Base-by-base conservation (phyloP, 2,113 vertebrate genomes). In the Phrynosoma platyrhinos region DNA sequence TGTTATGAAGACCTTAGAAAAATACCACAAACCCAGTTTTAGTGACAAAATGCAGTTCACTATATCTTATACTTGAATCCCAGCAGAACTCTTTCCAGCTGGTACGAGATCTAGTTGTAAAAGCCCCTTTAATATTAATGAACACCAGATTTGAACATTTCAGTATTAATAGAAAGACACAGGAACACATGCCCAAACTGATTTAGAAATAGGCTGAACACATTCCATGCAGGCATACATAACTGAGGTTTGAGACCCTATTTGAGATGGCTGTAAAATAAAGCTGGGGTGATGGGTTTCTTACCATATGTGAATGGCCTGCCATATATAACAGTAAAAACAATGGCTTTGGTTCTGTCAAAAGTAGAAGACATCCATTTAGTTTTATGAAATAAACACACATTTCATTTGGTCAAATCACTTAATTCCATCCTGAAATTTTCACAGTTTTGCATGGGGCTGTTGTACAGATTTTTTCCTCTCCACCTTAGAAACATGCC, bases 361-460 rank as follows among this genome's bases (percentile, higher is more conserved):
- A 47, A 64, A 58, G 25, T n/a, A 30, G 12, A 79, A 55, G 66
- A 52, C 18, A 21, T 21, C 13, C 7, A 40, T 71, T n/a, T 62
- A 47, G 47, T 47, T 71, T 71, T 30, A 83, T 52, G 55, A 69
- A 16, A 55, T 27, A 75, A 84, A 40, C n/a, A 75, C 10, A 7
- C 53, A 10, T 55, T 12, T 75, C 62, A 58, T 2, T 90, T 89
- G 87, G 25, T 72, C 36, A 1, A 40, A 79, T 82, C 76, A 6
- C 78, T 91, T 77, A 69, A 84, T 78, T 79, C 42, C 16, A 18
- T 42, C 69, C 27, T 84, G 12, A 52, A 80, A 71, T 52, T 76
- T 88, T 86, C 84, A 83, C 85, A 84, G 84, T 85, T 89, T 89
- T 82, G 83, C 69, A 79, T 89, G 86, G 77, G 85, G 66, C 87